Base-by-base conservation (phyloP, 2,888 invertebrate species). In the Paralinhomoeus sp. region DNA sequence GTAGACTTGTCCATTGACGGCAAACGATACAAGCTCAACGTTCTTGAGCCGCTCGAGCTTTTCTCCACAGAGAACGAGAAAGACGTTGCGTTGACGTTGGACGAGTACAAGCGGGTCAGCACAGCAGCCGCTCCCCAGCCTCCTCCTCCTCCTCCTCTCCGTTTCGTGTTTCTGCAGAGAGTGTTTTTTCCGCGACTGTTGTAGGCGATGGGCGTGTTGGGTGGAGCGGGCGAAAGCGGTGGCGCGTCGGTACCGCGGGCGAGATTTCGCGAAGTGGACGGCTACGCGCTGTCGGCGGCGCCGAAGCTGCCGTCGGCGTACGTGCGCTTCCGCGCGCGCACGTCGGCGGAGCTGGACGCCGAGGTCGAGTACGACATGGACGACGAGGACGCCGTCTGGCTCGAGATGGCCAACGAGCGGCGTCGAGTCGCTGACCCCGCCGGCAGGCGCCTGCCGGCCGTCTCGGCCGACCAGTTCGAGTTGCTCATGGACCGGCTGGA, bases 401-500 rank as follows among this genome's bases (percentile, higher is more conserved):
- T 97, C 47, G 72, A 76, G 33, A 72, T 83, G 44, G 76, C 87
- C 51, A 93, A 97, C 63, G 79, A 81, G 54, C 73, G 75, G 52
- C 72, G 93, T 12, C 37, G 20, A n/a, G 17, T 2, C 5, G 7
- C 13, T 2, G 17, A 24, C 13, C 40, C 70, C 73, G 43, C 54
- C 24, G 37, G 73, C 75, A 40, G 43, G n/a, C 43, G 75, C 75
- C 62, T 82, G 31, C 73, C 76, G 2, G 69, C 74, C 0, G 77
- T 93, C n/a, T 75, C 77, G 36, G 78, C 83, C 24, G 83, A 85
- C 59, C 79, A 78, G 0, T 74, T 97, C 61, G 93, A 97, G 63
- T 65, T 84, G n/a, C 67, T 93, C 1, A 91, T 97, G 85, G 93
- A 97, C 65, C 73, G 91, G 45, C 68, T 97, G 53, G 93, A 97